These are phyloP conservation scores for Dynastes maya DNA, from an alignment of 2,888 invertebrate genomes.

Conservation along the genomic window DNA sequence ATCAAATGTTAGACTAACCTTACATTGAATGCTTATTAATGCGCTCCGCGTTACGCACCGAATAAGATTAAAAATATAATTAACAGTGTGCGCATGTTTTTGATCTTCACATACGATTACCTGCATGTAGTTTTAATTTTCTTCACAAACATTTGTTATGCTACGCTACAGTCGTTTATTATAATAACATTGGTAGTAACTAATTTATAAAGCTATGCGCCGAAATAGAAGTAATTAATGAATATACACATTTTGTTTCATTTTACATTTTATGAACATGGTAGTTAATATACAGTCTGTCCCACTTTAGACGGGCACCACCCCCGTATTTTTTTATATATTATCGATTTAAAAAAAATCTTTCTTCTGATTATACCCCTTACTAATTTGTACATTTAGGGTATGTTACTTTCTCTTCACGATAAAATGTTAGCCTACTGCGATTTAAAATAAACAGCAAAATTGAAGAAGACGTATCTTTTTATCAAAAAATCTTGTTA, in stretches of 20 bases:
- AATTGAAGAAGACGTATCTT: too few relatives aligned
- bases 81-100: neutral
- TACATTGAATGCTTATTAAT: neutral
- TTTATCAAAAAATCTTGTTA: too few relatives aligned
- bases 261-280: neutral
- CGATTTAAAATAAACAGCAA: too few relatives aligned
- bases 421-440: too few relatives aligned
- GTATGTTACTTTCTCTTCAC: too few relatives aligned
- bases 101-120: constrained; percentile 13
- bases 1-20: neutral
- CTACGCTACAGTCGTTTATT: constrained; percentile 12
- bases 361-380: too few relatives aligned
- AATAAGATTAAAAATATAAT: neutral
- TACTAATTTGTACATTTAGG: too few relatives aligned
- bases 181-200: neutral
- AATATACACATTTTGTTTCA: neutral
- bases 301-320: too few relatives aligned
- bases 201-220: neutral
- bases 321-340: too few relatives aligned
- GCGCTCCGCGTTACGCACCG: neutral
- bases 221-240: neutral
- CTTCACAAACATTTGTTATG: constrained; percentile 14
- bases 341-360: too few relatives aligned
- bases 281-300: too few relatives aligned
- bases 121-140: constrained; percentile 3